Percentiles rank a stretch among this genome's conserved stretches.
phyloP scores from a whole-genome alignment of 2,888 invertebrate genomes.

The Pseudoips prasinana region DNA sequence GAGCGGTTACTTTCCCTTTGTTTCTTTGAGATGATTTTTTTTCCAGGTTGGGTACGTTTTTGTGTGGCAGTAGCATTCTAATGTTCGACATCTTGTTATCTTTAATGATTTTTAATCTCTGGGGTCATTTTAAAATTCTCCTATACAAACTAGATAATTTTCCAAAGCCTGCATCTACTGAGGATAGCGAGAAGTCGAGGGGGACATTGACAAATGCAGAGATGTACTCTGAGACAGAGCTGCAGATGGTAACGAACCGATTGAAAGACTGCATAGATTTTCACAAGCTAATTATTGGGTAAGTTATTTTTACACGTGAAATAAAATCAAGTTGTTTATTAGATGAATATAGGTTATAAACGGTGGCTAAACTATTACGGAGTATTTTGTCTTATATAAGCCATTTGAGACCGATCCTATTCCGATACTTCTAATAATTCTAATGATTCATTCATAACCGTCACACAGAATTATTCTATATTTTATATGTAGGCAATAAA shows the following conservation, averaged over 20 bases:
- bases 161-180: slow-evolving; percentile 9
- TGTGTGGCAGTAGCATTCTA: slow-evolving; percentile 21
- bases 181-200: background rate
- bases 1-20: too few relatives aligned
- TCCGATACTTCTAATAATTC: too few relatives aligned
- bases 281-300: slow-evolving; percentile 14
- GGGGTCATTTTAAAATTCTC: slow-evolving; percentile 16
- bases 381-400: too few relatives aligned
- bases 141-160: slow-evolving; percentile 9
- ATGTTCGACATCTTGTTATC: slow-evolving; percentile 6
- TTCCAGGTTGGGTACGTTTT: slow-evolving; percentile 13
- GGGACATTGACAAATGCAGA: background rate
- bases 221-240: slow-evolving; percentile 17
- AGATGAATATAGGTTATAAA: too few relatives aligned
- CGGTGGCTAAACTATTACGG: too few relatives aligned
- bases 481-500: too few relatives aligned
- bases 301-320: slow-evolving; percentile 4
- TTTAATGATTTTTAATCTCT: slow-evolving; percentile 12
- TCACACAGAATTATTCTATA: too few relatives aligned
- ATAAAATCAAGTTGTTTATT: too few relatives aligned
- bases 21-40: too few relatives aligned
- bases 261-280: slow-evolving; percentile 17
- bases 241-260: slow-evolving; percentile 1
- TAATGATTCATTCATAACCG: too few relatives aligned
- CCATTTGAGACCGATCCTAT: too few relatives aligned